Base-by-base conservation (phyloP, 2,888 invertebrate genomes). In the Melinopterus prodromus region DNA sequence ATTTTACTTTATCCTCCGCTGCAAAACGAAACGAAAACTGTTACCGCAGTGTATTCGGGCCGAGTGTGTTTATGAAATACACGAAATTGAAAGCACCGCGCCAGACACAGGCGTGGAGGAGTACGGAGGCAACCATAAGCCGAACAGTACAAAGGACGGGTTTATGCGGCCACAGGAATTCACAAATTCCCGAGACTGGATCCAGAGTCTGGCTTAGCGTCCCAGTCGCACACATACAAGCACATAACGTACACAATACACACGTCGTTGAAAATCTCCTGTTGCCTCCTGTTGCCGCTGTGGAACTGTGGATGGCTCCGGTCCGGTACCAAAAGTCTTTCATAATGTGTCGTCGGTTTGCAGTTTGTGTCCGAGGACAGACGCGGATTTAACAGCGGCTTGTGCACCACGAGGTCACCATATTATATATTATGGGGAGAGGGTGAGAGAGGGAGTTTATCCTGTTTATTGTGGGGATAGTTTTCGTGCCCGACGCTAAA, bases 131-230 rank as follows among this genome's bases (percentile, higher is more conserved):
- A 26, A 26, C 26, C 26, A 4, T 53, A 53, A 37, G 36, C 74
- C 74, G 35, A 15, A 74, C 74, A 37, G 35, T 35, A 74, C 74
- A 74, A 74, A 74, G 74, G 74, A 35, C 74, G 74, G 74, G 74
- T 74, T 74, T 74, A 74, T 74, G 37, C 74, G 36, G 74, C 74
- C 74, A 12, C 74, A 74, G 74, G 74, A 74, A 74, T 74, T 74
- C 74, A 74, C 74, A 74, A 74, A 74, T 74, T 74, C 74, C 74
- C 74, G 74, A 74, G 74, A 74, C 74, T 74, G 74, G 74, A 26
- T 35, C 74, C 74, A 53, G 53, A 9, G 9, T 53, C 53, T 37
- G 74, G 74, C 37, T 74, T 74, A 74, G 37, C 74, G 36, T 36
- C 37, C 37, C 35, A 16, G 35, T 36, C 53, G 53, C 5, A 53